Percentiles rank a stretch among this genome's conserved stretches.
phyloP scores from a whole-genome alignment of 2,797 vertebrate genomes.

The Lates japonicus region DNA sequence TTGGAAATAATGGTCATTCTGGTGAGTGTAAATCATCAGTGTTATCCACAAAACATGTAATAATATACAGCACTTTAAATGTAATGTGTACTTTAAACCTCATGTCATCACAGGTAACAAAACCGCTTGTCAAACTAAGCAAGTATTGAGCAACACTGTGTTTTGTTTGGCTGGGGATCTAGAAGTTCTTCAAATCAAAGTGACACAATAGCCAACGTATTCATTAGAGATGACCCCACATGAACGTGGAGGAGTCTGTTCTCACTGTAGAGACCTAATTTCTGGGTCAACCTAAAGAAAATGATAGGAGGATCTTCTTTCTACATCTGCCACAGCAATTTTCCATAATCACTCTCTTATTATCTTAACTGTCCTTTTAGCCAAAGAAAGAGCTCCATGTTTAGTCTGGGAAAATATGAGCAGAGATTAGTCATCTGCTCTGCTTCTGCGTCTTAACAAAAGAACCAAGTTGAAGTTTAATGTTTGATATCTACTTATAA shows the following conservation, averaged over 20 bases:
- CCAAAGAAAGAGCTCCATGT: constrained; percentile 61
- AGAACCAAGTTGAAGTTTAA: constrained; percentile 30
- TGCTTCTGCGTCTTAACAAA: constrained; percentile 34
- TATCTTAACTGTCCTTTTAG: constrained; percentile 69
- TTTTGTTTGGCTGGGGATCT: constrained; percentile 23
- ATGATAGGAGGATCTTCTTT: constrained; percentile 74
- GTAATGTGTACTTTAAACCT: constrained; percentile 15
- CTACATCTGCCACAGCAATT: constrained; percentile 76
- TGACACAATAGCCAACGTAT: constrained; percentile 11
- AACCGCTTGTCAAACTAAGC: not conserved
- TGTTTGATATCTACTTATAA: constrained; percentile 18
- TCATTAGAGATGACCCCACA: constrained; percentile 51
- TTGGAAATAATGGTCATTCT: constrained; percentile 95
- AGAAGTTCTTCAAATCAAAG: constrained; percentile 28
- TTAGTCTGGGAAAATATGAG: constrained; percentile 71
- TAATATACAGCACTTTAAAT: not conserved
- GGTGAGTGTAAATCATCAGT: constrained; percentile 82
- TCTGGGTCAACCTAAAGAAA: constrained; percentile 71
- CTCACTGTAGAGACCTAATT: constrained; percentile 61
- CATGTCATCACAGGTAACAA: not conserved
- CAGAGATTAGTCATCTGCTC: constrained; percentile 57
- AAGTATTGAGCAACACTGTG: constrained; percentile 10
- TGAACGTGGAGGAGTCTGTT: constrained; percentile 47
- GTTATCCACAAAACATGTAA: constrained; percentile 12
- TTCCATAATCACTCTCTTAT: constrained; percentile 81